A percentile compares a stretch with the other conserved stretches of the same genome.
These are phyloP conservation scores for Actinernus sp. DNA, from an alignment of 92 coral and sea anemone genomes.

Conservation along the genomic window DNA sequence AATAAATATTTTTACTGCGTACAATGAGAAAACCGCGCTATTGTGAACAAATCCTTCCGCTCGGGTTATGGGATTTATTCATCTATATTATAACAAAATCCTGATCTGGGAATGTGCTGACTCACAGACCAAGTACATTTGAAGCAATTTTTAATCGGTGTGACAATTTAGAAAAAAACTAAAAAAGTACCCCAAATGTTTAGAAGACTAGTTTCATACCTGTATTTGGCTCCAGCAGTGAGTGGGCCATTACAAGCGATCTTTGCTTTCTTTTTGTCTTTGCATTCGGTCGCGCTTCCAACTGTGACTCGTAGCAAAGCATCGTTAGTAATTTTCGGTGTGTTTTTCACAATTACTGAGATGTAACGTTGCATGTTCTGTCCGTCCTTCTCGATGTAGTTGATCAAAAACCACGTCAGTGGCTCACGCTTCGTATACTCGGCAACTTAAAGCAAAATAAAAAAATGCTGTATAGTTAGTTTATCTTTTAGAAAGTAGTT, in stretches of 20 bases:
- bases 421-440: constrained; percentile 59
- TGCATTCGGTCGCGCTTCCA: constrained; percentile 62
- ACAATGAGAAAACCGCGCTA: no score
- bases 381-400: constrained; percentile 30
- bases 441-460: constrained; percentile 20
- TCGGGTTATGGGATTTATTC: no score
- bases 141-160: no score
- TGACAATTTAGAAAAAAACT: no score
- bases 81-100: no score
- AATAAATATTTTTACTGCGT: no score
- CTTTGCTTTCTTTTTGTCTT: constrained; percentile 31
- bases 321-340: constrained; percentile 19
- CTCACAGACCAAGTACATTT: no score
- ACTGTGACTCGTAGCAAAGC: constrained; percentile 43
- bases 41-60: no score
- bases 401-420: constrained; percentile 67
- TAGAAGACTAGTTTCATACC: no score
- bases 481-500: no score
- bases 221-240: constrained; percentile 63
- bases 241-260: constrained; percentile 78
- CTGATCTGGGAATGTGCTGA: no score
- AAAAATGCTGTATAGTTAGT: not conserved
- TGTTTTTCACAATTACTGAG: constrained; percentile 45
- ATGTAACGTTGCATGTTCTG: constrained; percentile 65
- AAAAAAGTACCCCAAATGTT: no score